phyloP scores from a whole-genome alignment of 37 sponge, comb jelly and placozoan genomes.

The Theonella swinhoei region DNA sequence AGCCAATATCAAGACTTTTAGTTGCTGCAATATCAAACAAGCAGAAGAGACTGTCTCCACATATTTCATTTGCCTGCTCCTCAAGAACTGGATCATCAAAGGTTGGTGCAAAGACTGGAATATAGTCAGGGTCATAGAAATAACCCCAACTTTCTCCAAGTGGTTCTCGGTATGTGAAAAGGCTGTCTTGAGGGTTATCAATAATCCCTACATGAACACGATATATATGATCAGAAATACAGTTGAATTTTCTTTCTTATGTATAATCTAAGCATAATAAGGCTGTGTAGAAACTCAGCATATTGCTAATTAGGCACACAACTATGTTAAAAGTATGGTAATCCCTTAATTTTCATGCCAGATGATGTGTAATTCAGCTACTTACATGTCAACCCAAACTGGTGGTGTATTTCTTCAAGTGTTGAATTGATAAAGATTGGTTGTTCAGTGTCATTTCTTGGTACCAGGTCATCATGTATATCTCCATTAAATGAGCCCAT shows the following conservation, averaged over 20 bases:
- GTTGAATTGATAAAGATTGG: constrained; percentile 36
- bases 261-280: too few species aligned
- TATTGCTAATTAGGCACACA: too few species aligned
- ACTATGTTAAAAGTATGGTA: too few species aligned
- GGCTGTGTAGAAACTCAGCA: too few species aligned
- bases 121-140: constrained; percentile 52
- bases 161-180: constrained; percentile 44
- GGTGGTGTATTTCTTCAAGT: constrained; percentile 30
- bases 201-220: constrained; percentile 82
- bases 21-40: constrained; percentile 70
- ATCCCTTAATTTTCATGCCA: too few species aligned
- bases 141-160: constrained; percentile 37
- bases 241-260: too few species aligned
- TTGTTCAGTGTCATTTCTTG: constrained; percentile 18
- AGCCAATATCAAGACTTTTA: constrained; percentile 52
- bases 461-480: constrained; percentile 59
- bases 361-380: not conserved
- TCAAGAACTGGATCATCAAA: constrained; percentile 49
- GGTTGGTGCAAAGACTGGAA: constrained; percentile 47
- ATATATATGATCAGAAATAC: too few species aligned
- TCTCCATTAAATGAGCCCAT: constrained; percentile 76
- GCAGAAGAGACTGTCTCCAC: constrained; percentile 50
- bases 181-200: constrained; percentile 18
- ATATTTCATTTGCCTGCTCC: constrained; percentile 40
- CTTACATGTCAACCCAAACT: constrained; percentile 63